Evolutionary conservation across 2,888 invertebrate genomes (phyloP), one percentile per base, ranked within the genome.

Genomic region (Ptychoptera albimana): DNA sequence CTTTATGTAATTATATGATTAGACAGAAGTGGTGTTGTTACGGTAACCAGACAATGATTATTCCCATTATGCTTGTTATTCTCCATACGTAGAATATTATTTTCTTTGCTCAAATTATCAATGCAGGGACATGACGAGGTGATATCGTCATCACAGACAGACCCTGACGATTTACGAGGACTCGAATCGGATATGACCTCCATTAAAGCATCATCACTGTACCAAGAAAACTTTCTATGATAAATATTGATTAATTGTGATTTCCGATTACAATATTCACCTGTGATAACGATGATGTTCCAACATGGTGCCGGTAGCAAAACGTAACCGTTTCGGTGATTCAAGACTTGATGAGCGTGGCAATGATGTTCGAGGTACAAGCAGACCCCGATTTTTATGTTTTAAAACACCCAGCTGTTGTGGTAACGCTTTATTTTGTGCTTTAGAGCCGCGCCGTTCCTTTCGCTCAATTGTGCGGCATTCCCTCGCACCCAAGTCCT

Each of bases 321-420:
- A 87, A 48, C 87, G 70, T 46, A 87, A 64, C 53, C 82, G 78
- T 60, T 87, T 87, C 42, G 86, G 85, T 49, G 86, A 86, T 62
- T 87, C 86, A 55, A 83, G 72, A 60, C 85, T 86, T 52, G 82
- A 79, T 51, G 84, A 85, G 46, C 85, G 72, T 54, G 66, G 74
- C 57, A 67, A 66, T 55, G 61, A 76, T 46, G 59, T 60, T 57
- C 58, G 71, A 55, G 67, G 73, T 61, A 58, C 52, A 23, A 23
- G 23, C 56, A 75, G 70, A 48, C 71, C 73, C 53, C 74, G 75
- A 49, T 74, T 79, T 57, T 84, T 54, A 46, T 61, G 60, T 45
- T 62, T 61, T 8, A 63, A 60, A 37, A 57, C 61, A 39, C 60
- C 63, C 23, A 12, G n/a, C 2, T 45, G 16, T 45, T 63, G 61